phyloP scores from a whole-genome alignment of 2,113 vertebrate species.

The Nematolebias whitei region DNA sequence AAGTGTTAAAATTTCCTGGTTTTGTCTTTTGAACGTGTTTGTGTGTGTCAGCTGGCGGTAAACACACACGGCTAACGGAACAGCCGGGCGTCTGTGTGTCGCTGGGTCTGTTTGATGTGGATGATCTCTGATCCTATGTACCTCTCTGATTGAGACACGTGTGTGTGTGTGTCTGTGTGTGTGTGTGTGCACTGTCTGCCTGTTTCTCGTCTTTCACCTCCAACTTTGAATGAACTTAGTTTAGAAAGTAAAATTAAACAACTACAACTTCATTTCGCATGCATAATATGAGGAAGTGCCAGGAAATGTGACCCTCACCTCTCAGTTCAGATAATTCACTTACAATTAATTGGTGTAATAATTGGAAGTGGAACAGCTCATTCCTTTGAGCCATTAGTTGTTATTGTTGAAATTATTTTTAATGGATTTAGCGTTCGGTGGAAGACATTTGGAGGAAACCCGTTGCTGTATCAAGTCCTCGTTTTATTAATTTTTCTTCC shows the following conservation, averaged over 20 bases:
- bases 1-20: constrained; percentile 22
- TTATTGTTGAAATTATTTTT: constrained; percentile 24
- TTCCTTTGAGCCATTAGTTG: constrained; percentile 35
- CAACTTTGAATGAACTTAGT: constrained; percentile 3
- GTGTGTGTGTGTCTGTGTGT: neutral
- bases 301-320: constrained; percentile 15
- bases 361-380: constrained; percentile 33
- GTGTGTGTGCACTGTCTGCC: constrained; percentile 6
- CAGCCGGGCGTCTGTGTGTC: constrained; percentile 75
- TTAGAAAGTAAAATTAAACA: constrained; percentile 18
- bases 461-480: constrained; percentile 2
- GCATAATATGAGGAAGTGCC: constrained; percentile 5
- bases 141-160: constrained; percentile 55
- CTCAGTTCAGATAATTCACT: constrained; percentile 36
- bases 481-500: constrained; percentile 4
- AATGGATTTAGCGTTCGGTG: constrained; percentile 39
- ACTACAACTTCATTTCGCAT: constrained; percentile 4
- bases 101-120: constrained; percentile 73
- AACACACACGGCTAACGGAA: constrained; percentile 36
- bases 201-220: constrained; percentile 12
- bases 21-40: too few relatives aligned
- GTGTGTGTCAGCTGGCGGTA: constrained; percentile 49
- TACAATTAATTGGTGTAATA: constrained; percentile 44
- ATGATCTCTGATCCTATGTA: constrained; percentile 77
- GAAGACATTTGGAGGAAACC: constrained; percentile 7